Base-by-base conservation (phyloP, 2,113 vertebrate species). In the Gulo gulo region DNA sequence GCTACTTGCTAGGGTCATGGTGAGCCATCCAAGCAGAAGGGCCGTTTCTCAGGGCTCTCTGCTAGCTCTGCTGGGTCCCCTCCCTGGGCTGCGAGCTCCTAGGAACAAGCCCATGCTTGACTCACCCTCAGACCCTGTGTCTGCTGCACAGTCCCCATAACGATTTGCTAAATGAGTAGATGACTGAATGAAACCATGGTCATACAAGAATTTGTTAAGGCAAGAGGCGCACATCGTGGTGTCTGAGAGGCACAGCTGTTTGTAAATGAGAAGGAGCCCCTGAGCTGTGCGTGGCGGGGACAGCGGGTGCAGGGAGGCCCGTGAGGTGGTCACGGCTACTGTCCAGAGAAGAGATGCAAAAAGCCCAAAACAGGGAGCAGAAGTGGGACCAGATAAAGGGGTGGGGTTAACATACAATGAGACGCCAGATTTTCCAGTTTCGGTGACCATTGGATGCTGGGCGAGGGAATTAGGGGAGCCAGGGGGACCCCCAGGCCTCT, bases 211-310 rank as follows among this genome's bases (percentile, higher is more conserved):
- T 31, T 23, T 36, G 42, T 15, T 16, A 74, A n/a, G 45, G 34
- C 26, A 74, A n/a, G 34, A 21, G n/a, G 50, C 5, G 6, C 9
- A 23, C 0, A 1, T 1, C 0, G 1, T 3, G 15, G 6, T 14
- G 47, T 50, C 73, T 23, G 67, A 20, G 67, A 10, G 18, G 23
- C 42, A n/a, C 11, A 2, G 6, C 23, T 12, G 26, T 89, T 29
- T 95, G 79, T 65, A 18, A 81, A 26, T 5, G 7, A 50, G 11
- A 74, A 74, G 7, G 14, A n/a, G 12, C 16, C 36, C n/a, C 15
- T 13, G 16, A 24, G 65, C n/a, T 24, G 20, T 34, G 4, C 67
- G 4, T 31, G 67, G n/a, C 15, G 16, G 65, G 45, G n/a, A 7
- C 12, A 18, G 20, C 5, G 50, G 23, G 31, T 21, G 50, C 29